These are phyloP conservation scores for Trematocara zebra DNA, from an alignment of 2,113 vertebrate species.

Conservation along the genomic window DNA sequence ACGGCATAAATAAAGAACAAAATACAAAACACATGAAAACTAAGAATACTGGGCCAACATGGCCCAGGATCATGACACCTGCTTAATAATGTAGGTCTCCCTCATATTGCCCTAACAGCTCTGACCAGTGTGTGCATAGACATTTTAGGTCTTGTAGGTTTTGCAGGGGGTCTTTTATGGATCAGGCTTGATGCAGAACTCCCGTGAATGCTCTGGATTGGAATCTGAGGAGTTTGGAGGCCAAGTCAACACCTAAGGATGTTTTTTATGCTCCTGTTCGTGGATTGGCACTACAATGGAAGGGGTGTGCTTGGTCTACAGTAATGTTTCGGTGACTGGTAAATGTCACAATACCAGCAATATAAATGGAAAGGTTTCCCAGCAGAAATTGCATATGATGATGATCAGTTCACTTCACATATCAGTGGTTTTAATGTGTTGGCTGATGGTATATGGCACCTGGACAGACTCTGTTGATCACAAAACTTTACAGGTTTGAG, in stretches of 20 bases:
- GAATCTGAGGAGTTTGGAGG: neutral
- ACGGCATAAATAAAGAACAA: too few relatives aligned
- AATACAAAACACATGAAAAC: too few relatives aligned
- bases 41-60: too few relatives aligned
- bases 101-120: too few relatives aligned
- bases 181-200: neutral
- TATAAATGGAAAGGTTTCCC: neutral
- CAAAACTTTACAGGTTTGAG: neutral
- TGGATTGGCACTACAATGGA: neutral
- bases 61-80: neutral
- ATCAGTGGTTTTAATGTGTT: neutral
- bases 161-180: neutral
- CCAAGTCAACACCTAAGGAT: neutral
- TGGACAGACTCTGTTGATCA: neutral
- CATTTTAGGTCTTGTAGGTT: neutral
- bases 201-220: neutral
- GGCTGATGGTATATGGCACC: neutral
- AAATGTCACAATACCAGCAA: neutral
- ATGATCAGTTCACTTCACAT: neutral
- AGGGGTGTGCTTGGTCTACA: neutral
- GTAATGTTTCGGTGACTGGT: neutral
- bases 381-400: neutral
- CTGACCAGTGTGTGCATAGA: neutral
- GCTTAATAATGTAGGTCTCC: neutral
- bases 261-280: neutral